phyloP scores from a whole-genome alignment of 2,888 invertebrate genomes.

The Patella depressa region DNA sequence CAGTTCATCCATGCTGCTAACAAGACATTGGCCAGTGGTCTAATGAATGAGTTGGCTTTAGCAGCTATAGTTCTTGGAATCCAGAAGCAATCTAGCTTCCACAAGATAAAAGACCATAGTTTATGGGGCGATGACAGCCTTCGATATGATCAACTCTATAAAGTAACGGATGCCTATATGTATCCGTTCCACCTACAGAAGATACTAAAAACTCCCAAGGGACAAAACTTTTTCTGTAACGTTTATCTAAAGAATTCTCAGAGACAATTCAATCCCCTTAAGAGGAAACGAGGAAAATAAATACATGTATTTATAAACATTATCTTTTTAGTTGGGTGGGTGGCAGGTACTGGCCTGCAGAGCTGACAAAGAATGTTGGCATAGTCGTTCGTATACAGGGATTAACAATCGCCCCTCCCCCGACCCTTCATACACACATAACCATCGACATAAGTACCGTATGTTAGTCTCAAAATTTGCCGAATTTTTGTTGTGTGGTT shows the following conservation, averaged over 20 bases:
- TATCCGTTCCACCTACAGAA: background rate
- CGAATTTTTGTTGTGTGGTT: no score
- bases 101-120: background rate
- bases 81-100: background rate
- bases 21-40: background rate
- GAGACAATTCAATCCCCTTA: background rate
- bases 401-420: no score
- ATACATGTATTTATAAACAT: no score
- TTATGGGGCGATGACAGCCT: background rate
- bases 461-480: no score
- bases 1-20: conserved; percentile 8
- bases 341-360: no score
- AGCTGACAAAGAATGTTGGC: no score
- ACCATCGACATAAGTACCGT: no score
- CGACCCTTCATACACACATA: no score
- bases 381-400: no score
- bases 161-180: background rate
- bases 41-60: conserved; percentile 3
- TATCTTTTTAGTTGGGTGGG: no score
- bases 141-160: background rate
- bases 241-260: background rate
- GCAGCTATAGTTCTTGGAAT: background rate
- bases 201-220: background rate
- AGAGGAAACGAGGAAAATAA: no score
- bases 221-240: background rate